Conservation (phyloP, 2,113 vertebrate species). For the Stigmatopora argus region DNA sequence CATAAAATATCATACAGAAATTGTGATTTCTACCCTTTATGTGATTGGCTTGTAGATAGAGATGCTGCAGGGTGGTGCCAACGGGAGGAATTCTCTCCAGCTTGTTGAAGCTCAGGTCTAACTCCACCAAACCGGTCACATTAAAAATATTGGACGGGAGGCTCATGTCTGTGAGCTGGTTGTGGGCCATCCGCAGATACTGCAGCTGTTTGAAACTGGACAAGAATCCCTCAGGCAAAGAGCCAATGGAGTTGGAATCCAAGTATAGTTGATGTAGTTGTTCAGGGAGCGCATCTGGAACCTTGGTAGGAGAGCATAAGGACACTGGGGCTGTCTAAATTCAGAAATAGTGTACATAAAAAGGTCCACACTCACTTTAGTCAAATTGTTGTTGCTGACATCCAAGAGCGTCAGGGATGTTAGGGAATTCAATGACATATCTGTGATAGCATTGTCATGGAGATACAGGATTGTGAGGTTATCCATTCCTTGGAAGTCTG, state of each 20-base stretch:
- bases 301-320: conserved; percentile 32
- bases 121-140: conserved; percentile 85
- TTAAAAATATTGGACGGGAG: conserved; percentile 87
- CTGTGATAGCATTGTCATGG: conserved; percentile 82
- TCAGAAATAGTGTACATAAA: neutral
- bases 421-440: conserved; percentile 78
- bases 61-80: conserved; percentile 84
- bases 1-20: too few relatives aligned
- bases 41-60: conserved; percentile 91
- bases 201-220: conserved; percentile 77
- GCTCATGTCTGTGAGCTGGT: conserved; percentile 83
- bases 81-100: conserved; percentile 89
- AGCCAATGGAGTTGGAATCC: conserved; percentile 83
- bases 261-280: conserved; percentile 89
- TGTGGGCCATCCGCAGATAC: conserved; percentile 85
- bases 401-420: conserved; percentile 82
- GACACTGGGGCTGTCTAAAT: neutral
- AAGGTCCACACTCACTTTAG: conserved; percentile 58
- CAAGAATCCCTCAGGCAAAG: conserved; percentile 81
- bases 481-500: conserved; percentile 81
- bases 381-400: conserved; percentile 83
- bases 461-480: conserved; percentile 89
- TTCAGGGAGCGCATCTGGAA: conserved; percentile 80
- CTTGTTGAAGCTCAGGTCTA: conserved; percentile 92
- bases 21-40: conserved; percentile 77